phyloP scores from a whole-genome alignment of 2,888 invertebrate species.

The Spialia ferax region DNA sequence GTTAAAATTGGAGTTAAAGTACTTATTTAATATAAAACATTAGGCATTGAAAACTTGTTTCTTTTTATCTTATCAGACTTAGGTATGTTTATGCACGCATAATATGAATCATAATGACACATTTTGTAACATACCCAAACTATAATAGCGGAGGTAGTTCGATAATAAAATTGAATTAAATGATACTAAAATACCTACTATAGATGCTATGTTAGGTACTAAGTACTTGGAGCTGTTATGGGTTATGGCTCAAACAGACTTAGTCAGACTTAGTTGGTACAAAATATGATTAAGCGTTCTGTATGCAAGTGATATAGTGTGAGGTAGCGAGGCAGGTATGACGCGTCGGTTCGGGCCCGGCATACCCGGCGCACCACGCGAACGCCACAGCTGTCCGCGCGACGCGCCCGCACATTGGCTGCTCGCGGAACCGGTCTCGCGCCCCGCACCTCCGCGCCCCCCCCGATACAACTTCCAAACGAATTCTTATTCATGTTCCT shows the following conservation, averaged over 20 bases:
- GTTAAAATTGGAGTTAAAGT: too few relatives aligned
- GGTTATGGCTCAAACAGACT: conserved; percentile 59
- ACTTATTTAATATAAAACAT: too few relatives aligned
- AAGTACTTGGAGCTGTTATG: too few relatives aligned
- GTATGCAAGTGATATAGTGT: conserved; percentile 68
- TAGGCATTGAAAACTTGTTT: too few relatives aligned
- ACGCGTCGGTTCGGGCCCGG: conserved; percentile 57
- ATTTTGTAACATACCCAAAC: too few relatives aligned
- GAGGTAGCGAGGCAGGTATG: conserved; percentile 68
- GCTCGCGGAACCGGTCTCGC: conserved; percentile 72
- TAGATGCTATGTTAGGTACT: too few relatives aligned
- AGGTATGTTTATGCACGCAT: too few relatives aligned
- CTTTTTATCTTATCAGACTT: too few relatives aligned
- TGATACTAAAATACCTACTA: not conserved
- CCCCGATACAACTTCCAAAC: conserved; percentile 76
- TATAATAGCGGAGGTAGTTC: conserved; percentile 4
- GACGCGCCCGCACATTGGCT: conserved; percentile 76
- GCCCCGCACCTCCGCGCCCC: conserved; percentile 57
- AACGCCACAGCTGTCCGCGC: conserved; percentile 68
- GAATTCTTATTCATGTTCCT: conserved; percentile 84
- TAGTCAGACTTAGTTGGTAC: conserved; percentile 72
- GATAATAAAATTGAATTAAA: not conserved
- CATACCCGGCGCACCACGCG: conserved; percentile 45
- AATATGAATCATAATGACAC: too few relatives aligned
- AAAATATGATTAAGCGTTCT: conserved; percentile 71